phyloP scores from a whole-genome alignment of 2,113 vertebrate genomes.

The Heterochromis multidens region DNA sequence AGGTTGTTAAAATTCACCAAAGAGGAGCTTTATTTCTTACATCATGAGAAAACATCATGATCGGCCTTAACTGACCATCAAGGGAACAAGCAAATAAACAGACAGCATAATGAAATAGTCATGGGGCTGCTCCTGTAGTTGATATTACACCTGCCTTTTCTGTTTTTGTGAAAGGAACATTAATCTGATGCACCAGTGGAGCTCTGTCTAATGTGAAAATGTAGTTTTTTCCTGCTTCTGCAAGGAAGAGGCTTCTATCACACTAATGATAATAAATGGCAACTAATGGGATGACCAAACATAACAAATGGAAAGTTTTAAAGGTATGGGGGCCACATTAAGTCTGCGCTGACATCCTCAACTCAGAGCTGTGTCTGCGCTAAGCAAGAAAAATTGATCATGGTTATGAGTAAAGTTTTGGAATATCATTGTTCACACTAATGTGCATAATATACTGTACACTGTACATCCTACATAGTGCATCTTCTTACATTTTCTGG shows the following conservation, averaged over 20 bases:
- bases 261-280: slow-evolving; percentile 99
- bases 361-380: slow-evolving; percentile 48
- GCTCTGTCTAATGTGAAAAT: slow-evolving; percentile 72
- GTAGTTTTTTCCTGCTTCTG: slow-evolving; percentile 73
- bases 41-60: neutral
- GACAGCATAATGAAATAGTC: slow-evolving; percentile 58
- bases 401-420: slow-evolving; percentile 29
- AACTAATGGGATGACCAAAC: slow-evolving; percentile 99
- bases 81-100: slow-evolving; percentile 55
- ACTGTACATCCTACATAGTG: neutral
- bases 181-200: slow-evolving; percentile 72
- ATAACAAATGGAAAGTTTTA: slow-evolving; percentile 99
- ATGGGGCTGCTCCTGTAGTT: slow-evolving; percentile 44
- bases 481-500: neutral
- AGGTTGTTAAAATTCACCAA: slow-evolving; percentile 18
- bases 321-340: slow-evolving; percentile 86
- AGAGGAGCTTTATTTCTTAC: slow-evolving; percentile 12
- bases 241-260: slow-evolving; percentile 88
- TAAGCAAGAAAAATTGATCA: slow-evolving; percentile 56
- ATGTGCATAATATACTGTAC: slow-evolving; percentile 14
- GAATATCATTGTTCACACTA: slow-evolving; percentile 31
- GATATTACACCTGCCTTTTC: slow-evolving; percentile 66
- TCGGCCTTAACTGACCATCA: slow-evolving; percentile 40
- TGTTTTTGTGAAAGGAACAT: slow-evolving; percentile 65
- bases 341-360: slow-evolving; percentile 60